Percentiles rank a stretch among this genome's conserved stretches.
Conservation (phyloP, 2,797 vertebrate species). For the Xenentodon cancila region DNA sequence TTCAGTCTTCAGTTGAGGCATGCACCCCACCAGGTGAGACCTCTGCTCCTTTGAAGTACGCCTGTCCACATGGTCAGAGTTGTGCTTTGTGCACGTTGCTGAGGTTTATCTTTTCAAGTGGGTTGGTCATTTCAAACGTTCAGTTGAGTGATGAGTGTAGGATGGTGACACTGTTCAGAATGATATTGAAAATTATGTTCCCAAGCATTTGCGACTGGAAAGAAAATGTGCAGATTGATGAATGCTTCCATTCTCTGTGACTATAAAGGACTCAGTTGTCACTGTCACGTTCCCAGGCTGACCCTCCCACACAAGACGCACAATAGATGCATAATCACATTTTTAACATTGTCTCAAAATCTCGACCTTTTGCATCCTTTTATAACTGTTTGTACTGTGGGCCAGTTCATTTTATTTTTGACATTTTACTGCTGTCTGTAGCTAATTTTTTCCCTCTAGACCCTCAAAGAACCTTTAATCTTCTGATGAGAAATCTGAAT, state of each 20-base stretch:
- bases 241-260: slow-evolving; percentile 67
- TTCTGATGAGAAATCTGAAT: slow-evolving; percentile 6
- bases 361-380: slow-evolving; percentile 53
- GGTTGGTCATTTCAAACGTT: slow-evolving; percentile 30
- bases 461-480: neutral
- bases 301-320: slow-evolving; percentile 66
- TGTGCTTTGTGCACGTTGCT: slow-evolving; percentile 6
- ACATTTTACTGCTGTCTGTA: slow-evolving; percentile 17
- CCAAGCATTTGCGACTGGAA: slow-evolving; percentile 45
- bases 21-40: slow-evolving; percentile 94
- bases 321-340: slow-evolving; percentile 67
- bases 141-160: slow-evolving; percentile 42
- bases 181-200: slow-evolving; percentile 43
- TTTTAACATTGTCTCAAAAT: slow-evolving; percentile 61
- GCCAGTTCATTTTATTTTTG: slow-evolving; percentile 15
- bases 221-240: slow-evolving; percentile 53
- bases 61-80: neutral
- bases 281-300: slow-evolving; percentile 53
- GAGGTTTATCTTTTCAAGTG: slow-evolving; percentile 1
- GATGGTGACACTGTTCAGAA: slow-evolving; percentile 43
- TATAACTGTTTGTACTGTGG: slow-evolving; percentile 43
- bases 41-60: slow-evolving; percentile 10
- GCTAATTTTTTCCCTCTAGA: slow-evolving; percentile 11
- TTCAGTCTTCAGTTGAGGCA: slow-evolving; percentile 90
- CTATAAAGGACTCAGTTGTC: slow-evolving; percentile 55